Conservation (phyloP, 2,797 vertebrate genomes). For the Thaleichthys pacificus region DNA sequence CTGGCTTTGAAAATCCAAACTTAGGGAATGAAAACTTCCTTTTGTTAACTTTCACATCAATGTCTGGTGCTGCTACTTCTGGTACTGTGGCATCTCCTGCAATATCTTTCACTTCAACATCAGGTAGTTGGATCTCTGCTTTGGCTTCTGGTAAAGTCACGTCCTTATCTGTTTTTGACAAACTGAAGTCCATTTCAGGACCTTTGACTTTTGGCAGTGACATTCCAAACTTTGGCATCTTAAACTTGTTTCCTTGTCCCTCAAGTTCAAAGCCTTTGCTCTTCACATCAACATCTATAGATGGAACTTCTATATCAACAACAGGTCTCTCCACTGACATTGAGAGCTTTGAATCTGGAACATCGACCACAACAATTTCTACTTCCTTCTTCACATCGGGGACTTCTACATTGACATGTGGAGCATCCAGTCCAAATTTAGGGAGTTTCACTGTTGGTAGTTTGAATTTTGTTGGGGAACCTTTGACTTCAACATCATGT, state of each 20-base stretch:
- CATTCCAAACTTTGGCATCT: constrained; percentile 54
- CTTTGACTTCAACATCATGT: constrained; percentile 29
- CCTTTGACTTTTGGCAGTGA: constrained; percentile 47
- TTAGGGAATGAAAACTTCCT: constrained; percentile 40
- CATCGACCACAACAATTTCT: constrained; percentile 23
- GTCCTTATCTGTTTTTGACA: constrained; percentile 47
- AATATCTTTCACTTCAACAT: constrained; percentile 25
- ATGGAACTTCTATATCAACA: constrained; percentile 22
- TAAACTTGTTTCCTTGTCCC: constrained; percentile 25
- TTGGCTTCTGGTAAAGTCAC: constrained; percentile 30
- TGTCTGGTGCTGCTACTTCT: background rate
- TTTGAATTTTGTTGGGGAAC: constrained; percentile 28
- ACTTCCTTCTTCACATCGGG: background rate
- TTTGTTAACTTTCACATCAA: constrained; percentile 44
- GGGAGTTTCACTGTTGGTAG: constrained; percentile 13
- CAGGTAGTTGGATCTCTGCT: constrained; percentile 26
- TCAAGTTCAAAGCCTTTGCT: constrained; percentile 12
- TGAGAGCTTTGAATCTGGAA: background rate
- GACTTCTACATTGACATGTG: background rate
- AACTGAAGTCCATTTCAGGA: constrained; percentile 40
- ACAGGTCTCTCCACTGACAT: background rate
- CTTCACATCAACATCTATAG: constrained; percentile 29
- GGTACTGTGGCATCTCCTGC: constrained; percentile 8
- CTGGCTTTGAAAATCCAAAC: background rate
- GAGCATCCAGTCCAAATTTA: background rate